Evolutionary conservation across 2,113 vertebrate species (phyloP), one percentile per base, ranked within the genome.

Genomic region (Pteronura brasiliensis): DNA sequence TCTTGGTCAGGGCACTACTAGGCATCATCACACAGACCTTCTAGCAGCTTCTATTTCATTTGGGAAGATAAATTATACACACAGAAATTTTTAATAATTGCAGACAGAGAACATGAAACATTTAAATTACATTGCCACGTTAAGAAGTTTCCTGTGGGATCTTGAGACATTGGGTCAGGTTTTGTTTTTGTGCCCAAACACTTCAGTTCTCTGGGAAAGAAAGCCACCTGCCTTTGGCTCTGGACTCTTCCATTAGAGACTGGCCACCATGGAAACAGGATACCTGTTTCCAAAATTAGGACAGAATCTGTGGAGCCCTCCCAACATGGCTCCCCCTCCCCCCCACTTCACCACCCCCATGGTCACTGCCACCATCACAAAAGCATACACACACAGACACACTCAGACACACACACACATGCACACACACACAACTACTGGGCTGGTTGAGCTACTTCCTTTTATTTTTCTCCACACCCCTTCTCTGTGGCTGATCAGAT

Each of bases 221-320:
- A 65, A 95, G n/a, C 7, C 4, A 80, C 36, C 14, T 96, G 63
- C 20, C 20, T 72, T 83, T 63, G 65, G 47, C 44, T 93, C 21
- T 14, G 31, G 74, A 88, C 52, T 39, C 49, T 90, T 74, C 76
- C 27, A 9, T 57, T 59, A 77, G 84, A 95, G n/a, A 83, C 27
- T 67, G 25, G 61, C 92, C 87, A 71, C 94, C 44, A 36, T 93
- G 93, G 55, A 95, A 92, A 95, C n/a, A 39, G n/a, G 42, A 72
- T 1, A 86, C 39, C 17, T 80, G 10, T 36, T 87, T 81, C 57
- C 72, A 95, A 65, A 90, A 88, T 93, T 83, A 87, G 61, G 47
- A 65, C 74, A 74, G 55, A 79, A 89, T 59, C 6, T 11, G 17
- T 55, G 36, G 65, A 61, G 4, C n/a, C 61, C 8, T 79, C 31